Base-by-base conservation (phyloP, 2,113 vertebrate species). In the Ictalurus punctatus region DNA sequence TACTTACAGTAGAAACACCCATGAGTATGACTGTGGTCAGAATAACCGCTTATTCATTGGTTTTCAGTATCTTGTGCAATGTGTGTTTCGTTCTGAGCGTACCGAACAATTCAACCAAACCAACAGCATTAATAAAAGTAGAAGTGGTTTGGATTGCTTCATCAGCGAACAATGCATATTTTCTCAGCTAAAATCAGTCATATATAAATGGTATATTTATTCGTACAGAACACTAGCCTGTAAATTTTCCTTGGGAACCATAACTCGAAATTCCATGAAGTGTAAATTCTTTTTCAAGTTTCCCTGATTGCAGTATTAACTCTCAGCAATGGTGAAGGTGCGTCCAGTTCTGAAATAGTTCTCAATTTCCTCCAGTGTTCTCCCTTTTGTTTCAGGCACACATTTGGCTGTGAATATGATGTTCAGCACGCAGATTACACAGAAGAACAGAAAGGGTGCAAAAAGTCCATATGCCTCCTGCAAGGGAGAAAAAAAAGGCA, bases 321-420 rank as follows among this genome's bases (percentile, higher is more conserved):
- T 78, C 5, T 92, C 93, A 67, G 80, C 85, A 90, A 96, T 95
- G 82, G 93, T 96, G 93, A 95, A 96, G 1, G 90, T 87, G 6
- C 94, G 93, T 30, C 94, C 94, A 0, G 96, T 97, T 86, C 96
- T 96, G 93, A 99, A 99, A 90, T 96, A 99, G 83, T 97, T 95
- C 91, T 99, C 98, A 0, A 99, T 99, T 92, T 99, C 97, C 89
- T 99, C 98, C 95, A 99, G 94, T 0, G 97, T 95, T 89, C 97
- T 96, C 13, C 96, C 95, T 44, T 96, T 97, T 67, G 98, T 99
- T 93, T 99, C 98, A 0, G 98, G 98, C 65, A 99, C 95, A 0
- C 95, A 97, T 89, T 96, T 95, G 63, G 96, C 96, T 0, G 96
- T 97, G 94, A 99, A 99, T 4, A 98, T 87, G 88, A 99, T 92